A percentile compares a stretch with the other conserved stretches of the same genome.
phyloP scores from a whole-genome alignment of 2,797 vertebrate genomes.

The Rhodeus uyekii region DNA sequence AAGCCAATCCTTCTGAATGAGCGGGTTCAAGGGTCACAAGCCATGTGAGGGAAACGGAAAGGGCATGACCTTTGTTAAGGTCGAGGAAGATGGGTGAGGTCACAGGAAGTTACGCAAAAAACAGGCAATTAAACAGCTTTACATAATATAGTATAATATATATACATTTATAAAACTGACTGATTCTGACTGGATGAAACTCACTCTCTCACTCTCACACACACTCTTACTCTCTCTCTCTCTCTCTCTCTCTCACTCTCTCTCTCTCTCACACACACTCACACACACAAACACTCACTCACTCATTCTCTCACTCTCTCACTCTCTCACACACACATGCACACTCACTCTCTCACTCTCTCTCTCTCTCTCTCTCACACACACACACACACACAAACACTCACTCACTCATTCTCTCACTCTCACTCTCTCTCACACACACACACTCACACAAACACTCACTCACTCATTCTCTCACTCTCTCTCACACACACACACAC shows the following conservation, averaged over 20 bases:
- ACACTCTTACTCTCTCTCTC: not conserved
- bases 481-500: no score
- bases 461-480: accelerated
- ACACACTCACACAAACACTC: no score
- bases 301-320: no score
- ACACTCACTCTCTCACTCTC: no score
- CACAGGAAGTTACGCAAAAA: conserved; percentile 1
- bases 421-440: accelerated
- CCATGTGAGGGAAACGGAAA: not conserved
- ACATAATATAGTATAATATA: not conserved
- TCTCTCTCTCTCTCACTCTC: no score
- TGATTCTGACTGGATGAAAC: not conserved
- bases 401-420: no score
- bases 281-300: not conserved
- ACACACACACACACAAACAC: no score
- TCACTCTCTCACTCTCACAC: not conserved
- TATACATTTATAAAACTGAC: not conserved
- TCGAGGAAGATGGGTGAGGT: not conserved
- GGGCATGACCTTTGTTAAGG: not conserved
- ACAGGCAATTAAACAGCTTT: not conserved
- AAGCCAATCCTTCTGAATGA: not conserved
- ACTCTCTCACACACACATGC: not conserved
- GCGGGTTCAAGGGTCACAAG: not conserved
- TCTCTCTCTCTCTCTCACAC: no score
- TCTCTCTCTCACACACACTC: not conserved